phyloP scores from a whole-genome alignment of 2,113 vertebrate species.

The Hucho hucho region DNA sequence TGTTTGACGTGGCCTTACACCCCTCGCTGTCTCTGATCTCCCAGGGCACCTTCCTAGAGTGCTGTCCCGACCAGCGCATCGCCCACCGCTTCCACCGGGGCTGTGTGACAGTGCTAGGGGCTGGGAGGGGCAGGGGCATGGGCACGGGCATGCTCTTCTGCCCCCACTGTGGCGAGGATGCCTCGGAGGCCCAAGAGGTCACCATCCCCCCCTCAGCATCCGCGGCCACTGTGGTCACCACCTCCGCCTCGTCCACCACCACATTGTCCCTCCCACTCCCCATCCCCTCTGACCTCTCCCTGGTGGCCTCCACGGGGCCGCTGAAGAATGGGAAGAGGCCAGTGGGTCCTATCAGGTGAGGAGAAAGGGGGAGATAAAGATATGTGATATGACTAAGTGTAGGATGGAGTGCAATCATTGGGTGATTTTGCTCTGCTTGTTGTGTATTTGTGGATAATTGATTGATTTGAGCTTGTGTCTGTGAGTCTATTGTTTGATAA shows the following conservation, averaged over 20 bases:
- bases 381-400: background rate
- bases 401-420: background rate
- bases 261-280: constrained; percentile 59
- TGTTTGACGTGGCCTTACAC: background rate
- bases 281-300: constrained; percentile 43
- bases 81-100: constrained; percentile 89
- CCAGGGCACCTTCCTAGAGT: constrained; percentile 90
- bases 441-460: background rate
- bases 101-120: constrained; percentile 85
- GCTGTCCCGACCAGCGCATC: constrained; percentile 87
- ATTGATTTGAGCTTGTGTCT: too few relatives aligned
- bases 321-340: constrained; percentile 66
- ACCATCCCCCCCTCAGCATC: constrained; percentile 79
- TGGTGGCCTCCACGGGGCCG: constrained; percentile 52
- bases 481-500: too few relatives aligned
- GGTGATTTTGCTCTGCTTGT: background rate
- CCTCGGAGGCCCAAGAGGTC: constrained; percentile 88
- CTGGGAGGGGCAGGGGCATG: constrained; percentile 63
- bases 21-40: constrained; percentile 1
- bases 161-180: constrained; percentile 90
- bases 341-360: constrained; percentile 71
- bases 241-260: constrained; percentile 74
- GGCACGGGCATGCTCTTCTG: constrained; percentile 86
- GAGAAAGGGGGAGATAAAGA: background rate
- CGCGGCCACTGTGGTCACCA: constrained; percentile 75